Conservation (phyloP, 2,113 vertebrate genomes). For the Sebastes schlegelii region DNA sequence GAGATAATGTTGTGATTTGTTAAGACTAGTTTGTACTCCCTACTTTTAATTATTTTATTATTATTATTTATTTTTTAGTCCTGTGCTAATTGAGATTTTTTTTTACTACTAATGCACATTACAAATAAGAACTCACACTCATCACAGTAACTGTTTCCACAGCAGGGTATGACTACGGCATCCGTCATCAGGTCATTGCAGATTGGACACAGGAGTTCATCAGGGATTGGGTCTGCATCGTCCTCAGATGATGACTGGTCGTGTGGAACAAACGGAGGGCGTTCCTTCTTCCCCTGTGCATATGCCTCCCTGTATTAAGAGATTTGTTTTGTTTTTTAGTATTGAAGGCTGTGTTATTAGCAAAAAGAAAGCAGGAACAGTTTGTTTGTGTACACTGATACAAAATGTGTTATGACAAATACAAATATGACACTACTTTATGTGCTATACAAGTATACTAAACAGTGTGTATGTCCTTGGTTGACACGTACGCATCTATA, state of each 20-base stretch:
- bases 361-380: neutral
- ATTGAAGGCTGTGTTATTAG: neutral
- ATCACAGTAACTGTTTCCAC: conserved; percentile 99
- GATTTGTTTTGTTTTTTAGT: neutral
- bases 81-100: neutral
- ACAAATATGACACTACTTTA: neutral
- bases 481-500: conserved; percentile 93
- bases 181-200: conserved; percentile 99
- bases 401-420: neutral
- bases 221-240: conserved; percentile 94
- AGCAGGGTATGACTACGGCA: conserved; percentile 98
- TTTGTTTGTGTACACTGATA: neutral
- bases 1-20: neutral
- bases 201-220: conserved; percentile 96
- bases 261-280: conserved; percentile 95
- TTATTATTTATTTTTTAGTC: neutral
- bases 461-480: neutral
- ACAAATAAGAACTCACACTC: conserved; percentile 89
- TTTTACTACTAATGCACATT: neutral
- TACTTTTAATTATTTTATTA: neutral
- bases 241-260: conserved; percentile 95
- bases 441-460: too few relatives aligned
- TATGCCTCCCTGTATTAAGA: conserved; percentile 90
- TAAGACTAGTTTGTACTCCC: neutral
- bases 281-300: conserved; percentile 97